Base-by-base conservation (phyloP, 2,113 vertebrate genomes). In the Ophthalmolycus amberensis region DNA sequence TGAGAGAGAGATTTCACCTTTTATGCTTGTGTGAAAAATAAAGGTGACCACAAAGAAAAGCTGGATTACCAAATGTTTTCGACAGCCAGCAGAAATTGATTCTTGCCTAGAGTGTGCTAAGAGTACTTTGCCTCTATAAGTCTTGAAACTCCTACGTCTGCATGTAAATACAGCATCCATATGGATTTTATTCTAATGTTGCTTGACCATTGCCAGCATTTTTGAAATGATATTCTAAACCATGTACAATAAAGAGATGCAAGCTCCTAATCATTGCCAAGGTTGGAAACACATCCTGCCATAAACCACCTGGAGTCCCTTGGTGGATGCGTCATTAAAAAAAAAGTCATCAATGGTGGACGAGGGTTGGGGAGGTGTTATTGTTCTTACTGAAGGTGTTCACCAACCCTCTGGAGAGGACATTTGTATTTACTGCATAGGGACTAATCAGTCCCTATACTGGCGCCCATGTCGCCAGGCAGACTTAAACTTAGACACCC, bases 401-500 rank as follows among this genome's bases (percentile, higher is more conserved):
- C 42, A 20, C n/a, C 60, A 71, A 22, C 37, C 52, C 79, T 60
- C 69, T 22, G 29, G 76, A 75, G 44, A 77, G 58, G 60, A 68
- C 27, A 85, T 91, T 88, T 85, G 85, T 84, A 90, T 91, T 92
- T 86, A 73, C 25, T 12, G 72, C 82, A 65, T 27, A 69, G 71
- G 27, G 52, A 82, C 62, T 71, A 75, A 90, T 90, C 85, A 75
- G 72, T 85, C 82, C 34, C 50, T 38, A 56, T 60, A 60, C 70
- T 50, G 66, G 63, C 11, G 15, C 40, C 71, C 44, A 56, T 91
- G 85, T 90, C 89, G 85, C 92, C 64, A 79, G 87, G 92, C 83
- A 87, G 85, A 89, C 83, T 88, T 82, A 63, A 77, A 82, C 69
- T 34, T 22, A 58, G 46, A 87, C 83, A 52, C 73, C 74, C 71